These are phyloP conservation scores for Pachyrhynchus sulphureomaculatus DNA, from an alignment of 1,140 invertebrate genomes.

Conservation along the genomic window DNA sequence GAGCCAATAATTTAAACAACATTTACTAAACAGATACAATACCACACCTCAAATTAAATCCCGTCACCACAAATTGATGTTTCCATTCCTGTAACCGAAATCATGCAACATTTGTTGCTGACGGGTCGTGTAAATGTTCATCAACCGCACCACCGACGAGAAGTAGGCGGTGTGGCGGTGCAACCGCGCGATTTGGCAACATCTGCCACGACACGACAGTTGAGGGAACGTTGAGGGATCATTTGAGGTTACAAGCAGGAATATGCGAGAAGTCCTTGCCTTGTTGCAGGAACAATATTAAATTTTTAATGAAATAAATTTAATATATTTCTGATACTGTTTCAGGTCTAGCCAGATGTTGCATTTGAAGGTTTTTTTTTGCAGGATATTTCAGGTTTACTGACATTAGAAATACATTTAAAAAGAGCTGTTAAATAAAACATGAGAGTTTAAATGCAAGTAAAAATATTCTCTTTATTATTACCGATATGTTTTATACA, in stretches of 20 bases:
- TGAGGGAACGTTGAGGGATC: conserved; percentile 36
- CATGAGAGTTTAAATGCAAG: too few relatives aligned
- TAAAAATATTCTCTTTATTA: too few relatives aligned
- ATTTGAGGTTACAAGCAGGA: neutral
- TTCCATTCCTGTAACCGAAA: conserved; percentile 16
- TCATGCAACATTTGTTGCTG: conserved; percentile 33
- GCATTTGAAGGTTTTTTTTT: too few relatives aligned
- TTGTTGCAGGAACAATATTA: conserved; percentile 31
- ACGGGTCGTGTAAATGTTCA: conserved; percentile 32
- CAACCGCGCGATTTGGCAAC: conserved; percentile 24
- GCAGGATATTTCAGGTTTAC: too few relatives aligned
- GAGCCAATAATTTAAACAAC: too few relatives aligned
- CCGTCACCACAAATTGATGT: neutral
- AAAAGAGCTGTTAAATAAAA: too few relatives aligned
- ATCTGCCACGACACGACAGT: conserved; percentile 36
- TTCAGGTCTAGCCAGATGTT: neutral
- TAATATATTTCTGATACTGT: neutral
- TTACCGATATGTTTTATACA: too few relatives aligned
- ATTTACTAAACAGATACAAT: neutral
- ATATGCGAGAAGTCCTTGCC: neutral
- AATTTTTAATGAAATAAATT: conserved; percentile 34
- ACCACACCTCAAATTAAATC: neutral
- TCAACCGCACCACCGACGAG: conserved; percentile 18
- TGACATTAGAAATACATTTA: too few relatives aligned
- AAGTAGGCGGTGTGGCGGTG: neutral